Conservation (phyloP, 2,113 vertebrate species). For the Gobio gobio region DNA sequence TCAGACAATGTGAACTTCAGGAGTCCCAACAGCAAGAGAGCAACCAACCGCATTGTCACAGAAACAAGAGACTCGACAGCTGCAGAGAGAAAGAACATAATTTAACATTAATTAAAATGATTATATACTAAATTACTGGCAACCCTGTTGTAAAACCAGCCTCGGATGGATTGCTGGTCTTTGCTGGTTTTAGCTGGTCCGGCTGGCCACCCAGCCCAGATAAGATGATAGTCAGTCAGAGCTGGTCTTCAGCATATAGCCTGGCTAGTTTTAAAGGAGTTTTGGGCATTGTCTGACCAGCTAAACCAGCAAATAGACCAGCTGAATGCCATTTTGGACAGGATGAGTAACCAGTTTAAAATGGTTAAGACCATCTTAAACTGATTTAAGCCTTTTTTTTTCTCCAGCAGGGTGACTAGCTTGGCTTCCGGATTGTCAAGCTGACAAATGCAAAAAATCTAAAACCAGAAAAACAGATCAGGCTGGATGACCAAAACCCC, state of each 20-base stretch:
- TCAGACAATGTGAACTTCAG: slow-evolving; percentile 72
- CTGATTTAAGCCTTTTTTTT: neutral
- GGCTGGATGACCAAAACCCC: neutral
- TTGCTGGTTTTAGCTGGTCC: neutral
- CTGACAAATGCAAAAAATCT: neutral
- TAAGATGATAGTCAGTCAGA: neutral
- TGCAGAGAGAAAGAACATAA: slow-evolving; percentile 3
- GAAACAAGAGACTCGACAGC: neutral
- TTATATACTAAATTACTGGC: neutral
- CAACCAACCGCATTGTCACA: slow-evolving; percentile 74
- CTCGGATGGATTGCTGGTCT: neutral
- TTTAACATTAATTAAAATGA: slow-evolving; percentile 7
- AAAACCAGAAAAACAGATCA: neutral
- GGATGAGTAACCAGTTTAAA: neutral
- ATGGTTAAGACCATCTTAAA: neutral
- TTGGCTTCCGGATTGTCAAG: neutral
- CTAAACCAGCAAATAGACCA: neutral
- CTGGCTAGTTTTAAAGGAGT: neutral
- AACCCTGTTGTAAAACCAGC: neutral
- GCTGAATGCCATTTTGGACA: too few species aligned
- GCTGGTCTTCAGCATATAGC: neutral
- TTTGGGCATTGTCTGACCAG: neutral
- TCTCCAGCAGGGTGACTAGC: neutral
- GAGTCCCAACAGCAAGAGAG: slow-evolving; percentile 76
- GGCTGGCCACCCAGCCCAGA: neutral